phyloP scores from a whole-genome alignment of 2,888 invertebrate species.

The Oxycera nigricornis region DNA sequence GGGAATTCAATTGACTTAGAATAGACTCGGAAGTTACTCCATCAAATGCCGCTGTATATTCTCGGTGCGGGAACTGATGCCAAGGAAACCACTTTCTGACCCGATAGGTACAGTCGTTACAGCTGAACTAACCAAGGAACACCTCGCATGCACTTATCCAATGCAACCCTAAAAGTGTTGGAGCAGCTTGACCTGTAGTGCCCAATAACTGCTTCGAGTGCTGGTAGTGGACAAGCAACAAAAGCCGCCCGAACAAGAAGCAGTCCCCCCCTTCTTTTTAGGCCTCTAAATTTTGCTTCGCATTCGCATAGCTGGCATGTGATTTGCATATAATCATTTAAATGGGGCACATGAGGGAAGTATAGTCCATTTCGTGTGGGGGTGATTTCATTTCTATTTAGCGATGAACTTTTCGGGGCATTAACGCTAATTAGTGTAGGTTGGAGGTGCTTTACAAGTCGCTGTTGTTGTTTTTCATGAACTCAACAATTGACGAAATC shows the following conservation, averaged over 20 bases:
- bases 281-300: slow-evolving; percentile 6
- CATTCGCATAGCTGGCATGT: slow-evolving; percentile 4
- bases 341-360: slow-evolving; percentile 6
- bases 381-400: background rate
- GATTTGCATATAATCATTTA: slow-evolving; percentile 17
- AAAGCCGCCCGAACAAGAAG: background rate
- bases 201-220: background rate
- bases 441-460: background rate
- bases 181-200: slow-evolving; percentile 16
- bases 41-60: too few relatives aligned
- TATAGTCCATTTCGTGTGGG: slow-evolving; percentile 1
- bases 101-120: background rate
- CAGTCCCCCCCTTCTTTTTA: background rate
- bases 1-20: too few relatives aligned
- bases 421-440: background rate
- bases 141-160: background rate
- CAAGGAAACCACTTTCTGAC: background rate
- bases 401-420: background rate
- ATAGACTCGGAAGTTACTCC: too few relatives aligned
- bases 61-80: too few relatives aligned
- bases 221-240: background rate
- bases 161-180: slow-evolving; percentile 34
- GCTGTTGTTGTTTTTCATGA: too few relatives aligned
- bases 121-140: slow-evolving; percentile 4
- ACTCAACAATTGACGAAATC: too few relatives aligned